phyloP scores from a whole-genome alignment of 64 coral and sea anemone species.

The Exaiptasia diaphana region DNA sequence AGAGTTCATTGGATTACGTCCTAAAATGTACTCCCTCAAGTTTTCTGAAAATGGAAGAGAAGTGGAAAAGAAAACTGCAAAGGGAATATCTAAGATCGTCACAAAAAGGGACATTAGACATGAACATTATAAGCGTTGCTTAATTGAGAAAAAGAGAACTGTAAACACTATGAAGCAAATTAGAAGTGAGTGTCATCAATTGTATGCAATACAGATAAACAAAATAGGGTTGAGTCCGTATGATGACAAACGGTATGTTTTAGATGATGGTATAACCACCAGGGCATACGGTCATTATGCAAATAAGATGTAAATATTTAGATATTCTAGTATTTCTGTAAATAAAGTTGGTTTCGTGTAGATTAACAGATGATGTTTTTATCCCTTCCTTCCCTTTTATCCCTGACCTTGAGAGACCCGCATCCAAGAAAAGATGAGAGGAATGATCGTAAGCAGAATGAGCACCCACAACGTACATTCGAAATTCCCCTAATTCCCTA shows the following conservation, averaged over 20 bases:
- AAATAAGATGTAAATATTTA: too few relatives aligned
- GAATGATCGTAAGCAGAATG: too few relatives aligned
- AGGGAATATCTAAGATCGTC: neutral
- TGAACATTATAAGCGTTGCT: neutral
- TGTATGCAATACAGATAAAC: neutral
- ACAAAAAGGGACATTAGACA: slow-evolving; percentile 2
- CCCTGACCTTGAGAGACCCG: too few relatives aligned
- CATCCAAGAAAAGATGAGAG: too few relatives aligned
- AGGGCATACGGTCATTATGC: neutral
- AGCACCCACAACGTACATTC: too few relatives aligned
- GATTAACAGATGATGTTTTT: too few relatives aligned
- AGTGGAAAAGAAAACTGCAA: slow-evolving; percentile 7
- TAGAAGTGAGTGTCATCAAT: neutral
- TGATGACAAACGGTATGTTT: neutral
- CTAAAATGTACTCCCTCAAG: slow-evolving; percentile 37
- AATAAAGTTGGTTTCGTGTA: too few relatives aligned
- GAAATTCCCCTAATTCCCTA: too few relatives aligned
- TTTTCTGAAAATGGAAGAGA: neutral
- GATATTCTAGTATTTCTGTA: too few relatives aligned
- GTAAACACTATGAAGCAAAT: neutral
- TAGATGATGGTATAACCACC: neutral
- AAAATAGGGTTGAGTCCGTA: neutral
- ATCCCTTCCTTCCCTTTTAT: too few relatives aligned
- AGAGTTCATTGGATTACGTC: slow-evolving; percentile 18
- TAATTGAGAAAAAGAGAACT: neutral